Evolutionary conservation across 2,888 invertebrate genomes (phyloP).

Genomic region (Drosophila longiperda): DNA sequence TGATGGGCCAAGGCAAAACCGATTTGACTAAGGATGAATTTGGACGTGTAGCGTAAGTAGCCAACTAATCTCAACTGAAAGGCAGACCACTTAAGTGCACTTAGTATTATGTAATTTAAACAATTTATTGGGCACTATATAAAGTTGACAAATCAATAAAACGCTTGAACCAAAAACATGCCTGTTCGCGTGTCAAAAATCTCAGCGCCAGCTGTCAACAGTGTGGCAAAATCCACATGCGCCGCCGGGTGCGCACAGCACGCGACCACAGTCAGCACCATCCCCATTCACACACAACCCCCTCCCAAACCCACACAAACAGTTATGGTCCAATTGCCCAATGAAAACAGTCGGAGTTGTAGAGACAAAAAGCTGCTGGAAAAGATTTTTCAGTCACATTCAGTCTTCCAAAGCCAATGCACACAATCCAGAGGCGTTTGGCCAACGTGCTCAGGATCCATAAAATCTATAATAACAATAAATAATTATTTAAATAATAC

Average conservation of each 20-base stretch:
- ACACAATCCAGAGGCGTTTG: conserved; percentile 20
- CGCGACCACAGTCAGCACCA: conserved; percentile 9
- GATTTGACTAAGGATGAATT: conserved; percentile 91
- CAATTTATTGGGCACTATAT: conserved; percentile 33
- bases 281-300: neutral
- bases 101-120: conserved; percentile 66
- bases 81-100: conserved; percentile 12
- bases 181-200: conserved; percentile 48
- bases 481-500: conserved; percentile 20
- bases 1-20: conserved; percentile 89
- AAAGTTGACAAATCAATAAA: conserved; percentile 67
- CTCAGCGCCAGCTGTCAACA: conserved; percentile 63
- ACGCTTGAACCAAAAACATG: conserved; percentile 42
- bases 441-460: conserved; percentile 60
- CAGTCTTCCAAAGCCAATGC: conserved; percentile 82
- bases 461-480: conserved; percentile 19
- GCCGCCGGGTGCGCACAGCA: conserved; percentile 61
- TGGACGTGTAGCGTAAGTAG: conserved; percentile 89
- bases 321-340: conserved; percentile 38
- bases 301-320: neutral
- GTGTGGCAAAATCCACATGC: conserved; percentile 43
- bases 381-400: conserved; percentile 79
- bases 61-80: neutral
- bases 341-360: conserved; percentile 51
- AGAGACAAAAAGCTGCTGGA: conserved; percentile 73